Evolutionary conservation across 2,888 invertebrate genomes (phyloP).

Genomic region (Hirtodrosophila histrioides): DNA sequence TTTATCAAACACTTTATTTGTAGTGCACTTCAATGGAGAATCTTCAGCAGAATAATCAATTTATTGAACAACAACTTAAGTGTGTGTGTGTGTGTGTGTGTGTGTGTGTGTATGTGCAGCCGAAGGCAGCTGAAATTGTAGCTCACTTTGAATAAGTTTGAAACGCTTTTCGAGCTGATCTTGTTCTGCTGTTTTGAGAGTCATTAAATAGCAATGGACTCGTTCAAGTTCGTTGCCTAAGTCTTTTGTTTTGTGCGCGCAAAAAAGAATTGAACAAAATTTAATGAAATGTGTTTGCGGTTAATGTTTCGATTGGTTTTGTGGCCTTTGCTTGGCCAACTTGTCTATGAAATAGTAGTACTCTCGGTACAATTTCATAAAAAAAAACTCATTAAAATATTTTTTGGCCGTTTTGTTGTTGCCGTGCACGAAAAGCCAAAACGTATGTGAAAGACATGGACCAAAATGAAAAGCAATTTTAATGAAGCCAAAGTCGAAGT

Average conservation of each 20-base stretch:
- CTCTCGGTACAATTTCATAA: conserved; percentile 62
- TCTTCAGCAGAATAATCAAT: conserved; percentile 35
- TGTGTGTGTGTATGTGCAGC: neutral
- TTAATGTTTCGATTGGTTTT: conserved; percentile 42
- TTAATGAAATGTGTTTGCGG: conserved; percentile 50
- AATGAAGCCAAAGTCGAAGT: conserved; percentile 66
- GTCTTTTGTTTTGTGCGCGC: conserved; percentile 26
- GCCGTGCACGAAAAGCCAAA: conserved; percentile 48
- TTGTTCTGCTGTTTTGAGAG: conserved; percentile 21
- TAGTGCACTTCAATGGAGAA: conserved; percentile 22
- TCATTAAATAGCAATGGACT: conserved; percentile 28
- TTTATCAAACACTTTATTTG: conserved; percentile 31
- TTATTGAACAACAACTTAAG: conserved; percentile 21
- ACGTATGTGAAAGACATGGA: conserved; percentile 48
- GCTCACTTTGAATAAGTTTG: conserved; percentile 4
- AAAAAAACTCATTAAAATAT: conserved; percentile 75
- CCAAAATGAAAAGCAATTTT: conserved; percentile 73
- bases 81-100: neutral
- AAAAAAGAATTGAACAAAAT: conserved; percentile 38
- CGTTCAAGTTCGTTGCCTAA: conserved; percentile 42
- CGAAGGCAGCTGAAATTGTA: conserved; percentile 21
- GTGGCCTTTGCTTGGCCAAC: conserved; percentile 55
- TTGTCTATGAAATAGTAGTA: conserved; percentile 37
- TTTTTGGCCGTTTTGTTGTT: conserved; percentile 30
- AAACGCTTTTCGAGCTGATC: conserved; percentile 3